Percentiles rank a stretch among this genome's conserved stretches.
Conservation (phyloP, 2,888 invertebrate genomes). For the Mechanitis messenoides region DNA sequence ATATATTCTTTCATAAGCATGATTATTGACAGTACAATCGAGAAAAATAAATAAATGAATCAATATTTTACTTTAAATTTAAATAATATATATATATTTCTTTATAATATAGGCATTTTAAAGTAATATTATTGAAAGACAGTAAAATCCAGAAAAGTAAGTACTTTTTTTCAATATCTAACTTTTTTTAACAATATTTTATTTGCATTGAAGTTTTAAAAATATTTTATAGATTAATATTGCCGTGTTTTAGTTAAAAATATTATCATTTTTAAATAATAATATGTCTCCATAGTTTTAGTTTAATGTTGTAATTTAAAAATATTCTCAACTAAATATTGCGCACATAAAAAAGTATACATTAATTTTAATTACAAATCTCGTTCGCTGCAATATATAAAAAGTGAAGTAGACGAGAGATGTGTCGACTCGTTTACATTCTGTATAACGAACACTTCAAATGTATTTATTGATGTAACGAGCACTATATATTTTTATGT, state of each 20-base stretch:
- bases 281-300: background rate
- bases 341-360: slow-evolving; percentile 18
- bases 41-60: too few relatives aligned
- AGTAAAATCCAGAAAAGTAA: too few relatives aligned
- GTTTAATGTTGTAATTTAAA: slow-evolving; percentile 11
- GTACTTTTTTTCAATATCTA: background rate
- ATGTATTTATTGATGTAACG: slow-evolving; percentile 26
- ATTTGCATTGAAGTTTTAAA: too few relatives aligned
- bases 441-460: slow-evolving; percentile 26
- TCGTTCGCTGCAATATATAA: slow-evolving; percentile 21
- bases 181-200: too few relatives aligned
- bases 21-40: too few relatives aligned
- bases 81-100: too few relatives aligned
- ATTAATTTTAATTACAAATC: slow-evolving; percentile 30
- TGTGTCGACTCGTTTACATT: slow-evolving; percentile 29
- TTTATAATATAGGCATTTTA: too few relatives aligned
- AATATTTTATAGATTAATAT: too few relatives aligned
- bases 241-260: too few relatives aligned
- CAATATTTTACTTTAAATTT: too few relatives aligned
- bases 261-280: background rate
- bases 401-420: slow-evolving; percentile 25
- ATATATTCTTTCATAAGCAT: too few relatives aligned
- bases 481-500: slow-evolving; percentile 5
- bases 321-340: slow-evolving; percentile 11
- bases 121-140: too few relatives aligned